These are phyloP conservation scores for Cyprinodon variegatus DNA, from an alignment of 2,113 vertebrate genomes.

Conservation along the genomic window DNA sequence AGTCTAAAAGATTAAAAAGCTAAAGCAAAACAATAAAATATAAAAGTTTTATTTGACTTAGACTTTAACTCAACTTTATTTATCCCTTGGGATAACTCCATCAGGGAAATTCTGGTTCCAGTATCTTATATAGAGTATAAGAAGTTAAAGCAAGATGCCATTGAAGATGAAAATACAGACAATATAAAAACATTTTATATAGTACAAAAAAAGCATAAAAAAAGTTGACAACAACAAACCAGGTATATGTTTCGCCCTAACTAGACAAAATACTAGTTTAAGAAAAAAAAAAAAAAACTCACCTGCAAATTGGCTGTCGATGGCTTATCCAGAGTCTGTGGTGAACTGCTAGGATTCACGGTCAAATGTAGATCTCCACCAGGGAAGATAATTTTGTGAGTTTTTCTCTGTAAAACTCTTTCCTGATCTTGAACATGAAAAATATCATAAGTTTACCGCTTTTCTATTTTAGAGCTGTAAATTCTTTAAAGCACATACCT, in stretches of 20 bases:
- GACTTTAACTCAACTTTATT: too few species aligned
- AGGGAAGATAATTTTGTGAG: conserved; percentile 37
- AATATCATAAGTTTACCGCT: background rate
- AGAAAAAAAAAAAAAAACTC: background rate
- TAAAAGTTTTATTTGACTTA: too few species aligned
- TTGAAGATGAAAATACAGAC: too few species aligned
- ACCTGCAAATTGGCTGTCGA: conserved; percentile 6
- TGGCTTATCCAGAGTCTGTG: conserved; percentile 1
- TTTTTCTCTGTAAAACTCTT: conserved; percentile 51
- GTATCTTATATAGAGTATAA: too few species aligned
- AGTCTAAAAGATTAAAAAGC: background rate
- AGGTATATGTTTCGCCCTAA: background rate
- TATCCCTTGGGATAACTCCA: too few species aligned
- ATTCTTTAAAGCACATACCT: conserved; percentile 30
- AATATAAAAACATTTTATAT: too few species aligned
- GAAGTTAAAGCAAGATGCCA: too few species aligned
- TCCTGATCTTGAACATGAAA: conserved; percentile 47
- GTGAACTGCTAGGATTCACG: background rate
- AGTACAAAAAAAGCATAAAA: background rate
- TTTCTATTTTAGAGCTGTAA: too few species aligned
- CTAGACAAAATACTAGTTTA: background rate
- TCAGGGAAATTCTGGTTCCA: too few species aligned
- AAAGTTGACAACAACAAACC: background rate
- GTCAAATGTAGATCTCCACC: conserved; percentile 10
- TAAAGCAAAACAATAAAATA: background rate